These are phyloP conservation scores for Palythoa grandis DNA, from an alignment of 92 coral and sea anemone genomes.

Conservation along the genomic window DNA sequence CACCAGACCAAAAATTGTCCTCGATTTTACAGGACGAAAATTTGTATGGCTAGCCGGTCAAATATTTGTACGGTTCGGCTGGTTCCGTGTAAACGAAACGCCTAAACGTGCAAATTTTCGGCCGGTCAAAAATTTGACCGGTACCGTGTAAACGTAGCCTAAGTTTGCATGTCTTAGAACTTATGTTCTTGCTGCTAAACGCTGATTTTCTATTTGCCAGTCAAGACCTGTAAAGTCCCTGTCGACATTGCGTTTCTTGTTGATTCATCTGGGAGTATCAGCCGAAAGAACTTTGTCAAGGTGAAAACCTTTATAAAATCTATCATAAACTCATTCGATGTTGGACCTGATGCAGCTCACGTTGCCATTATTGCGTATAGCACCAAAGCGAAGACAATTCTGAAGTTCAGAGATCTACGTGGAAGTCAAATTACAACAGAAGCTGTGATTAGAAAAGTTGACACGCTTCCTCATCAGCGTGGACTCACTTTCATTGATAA, in stretches of 20 bases:
- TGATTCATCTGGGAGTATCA: slow-evolving; percentile 39
- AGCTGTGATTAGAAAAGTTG: slow-evolving; percentile 19
- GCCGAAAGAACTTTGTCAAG: slow-evolving; percentile 37
- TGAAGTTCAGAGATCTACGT: slow-evolving; percentile 33
- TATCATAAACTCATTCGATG: not conserved
- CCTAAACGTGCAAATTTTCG: too few species aligned
- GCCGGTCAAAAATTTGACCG: too few species aligned
- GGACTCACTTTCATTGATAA: slow-evolving; percentile 28
- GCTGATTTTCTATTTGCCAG: not conserved
- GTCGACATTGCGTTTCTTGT: slow-evolving; percentile 22
- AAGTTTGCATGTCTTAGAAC: not conserved
- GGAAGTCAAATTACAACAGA: slow-evolving; percentile 20
- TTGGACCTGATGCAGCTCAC: slow-evolving; percentile 25
- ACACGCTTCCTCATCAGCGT: slow-evolving; percentile 28
- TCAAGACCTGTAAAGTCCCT: slow-evolving; percentile 19
- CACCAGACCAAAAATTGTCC: too few species aligned
- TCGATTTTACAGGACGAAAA: too few species aligned
- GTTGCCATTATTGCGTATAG: slow-evolving; percentile 30
- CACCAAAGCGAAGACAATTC: slow-evolving; percentile 20
- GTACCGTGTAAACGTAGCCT: too few species aligned
- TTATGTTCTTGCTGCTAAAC: not conserved
- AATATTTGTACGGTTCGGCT: too few species aligned
- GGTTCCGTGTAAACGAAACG: too few species aligned
- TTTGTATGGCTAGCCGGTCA: too few species aligned
- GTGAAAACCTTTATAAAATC: slow-evolving; percentile 21